Evolutionary conservation across 2,888 invertebrate species (phyloP).

Genomic region (Napeogenes inachia): DNA sequence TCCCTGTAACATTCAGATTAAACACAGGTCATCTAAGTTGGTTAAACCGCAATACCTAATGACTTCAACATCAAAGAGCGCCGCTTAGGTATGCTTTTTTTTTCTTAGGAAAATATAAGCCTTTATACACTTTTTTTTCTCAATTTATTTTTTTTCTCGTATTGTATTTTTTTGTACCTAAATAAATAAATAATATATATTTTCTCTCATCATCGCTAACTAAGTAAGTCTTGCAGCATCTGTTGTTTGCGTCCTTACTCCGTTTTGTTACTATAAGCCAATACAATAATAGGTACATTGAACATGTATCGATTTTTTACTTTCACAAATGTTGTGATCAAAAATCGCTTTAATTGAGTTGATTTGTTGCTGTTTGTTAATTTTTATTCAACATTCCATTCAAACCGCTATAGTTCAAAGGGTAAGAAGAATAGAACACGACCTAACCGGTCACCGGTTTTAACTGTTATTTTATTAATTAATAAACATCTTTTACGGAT

Average conservation of each 20-base stretch:
- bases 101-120: background rate
- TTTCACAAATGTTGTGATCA: background rate
- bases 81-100: background rate
- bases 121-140: too few relatives aligned
- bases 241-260: too few relatives aligned
- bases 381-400: conserved; percentile 3
- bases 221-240: too few relatives aligned
- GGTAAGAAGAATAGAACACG: conserved; percentile 4
- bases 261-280: too few relatives aligned
- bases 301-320: background rate
- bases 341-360: conserved; percentile 1
- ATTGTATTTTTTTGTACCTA: too few relatives aligned
- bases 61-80: background rate
- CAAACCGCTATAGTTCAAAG: conserved; percentile 7
- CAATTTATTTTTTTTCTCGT: too few relatives aligned
- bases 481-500: too few relatives aligned
- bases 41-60: conserved; percentile 2
- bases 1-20: background rate
- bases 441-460: background rate
- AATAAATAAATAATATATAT: too few relatives aligned
- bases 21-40: background rate
- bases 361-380: conserved; percentile 1
- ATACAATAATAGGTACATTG: background rate
- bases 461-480: background rate
- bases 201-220: too few relatives aligned